These are phyloP conservation scores for Druon quercuslanigerum DNA, from an alignment of 1,140 invertebrate species.

Conservation along the genomic window DNA sequence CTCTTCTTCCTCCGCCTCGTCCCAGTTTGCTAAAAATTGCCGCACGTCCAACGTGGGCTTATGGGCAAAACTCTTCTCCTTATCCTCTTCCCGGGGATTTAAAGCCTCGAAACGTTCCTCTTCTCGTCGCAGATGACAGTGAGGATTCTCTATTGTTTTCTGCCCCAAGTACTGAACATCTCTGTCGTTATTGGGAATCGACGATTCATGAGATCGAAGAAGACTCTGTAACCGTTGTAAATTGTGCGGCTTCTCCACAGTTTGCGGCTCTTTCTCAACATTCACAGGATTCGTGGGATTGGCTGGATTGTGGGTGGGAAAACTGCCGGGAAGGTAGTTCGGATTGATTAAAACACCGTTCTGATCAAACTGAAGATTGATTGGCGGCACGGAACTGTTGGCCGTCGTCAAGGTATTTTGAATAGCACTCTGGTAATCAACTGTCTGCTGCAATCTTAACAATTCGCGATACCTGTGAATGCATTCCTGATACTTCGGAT, in stretches of 20 bases:
- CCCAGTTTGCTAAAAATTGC: conserved; percentile 74
- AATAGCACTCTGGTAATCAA: conserved; percentile 64
- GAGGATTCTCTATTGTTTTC: conserved; percentile 37
- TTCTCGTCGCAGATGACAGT: conserved; percentile 41
- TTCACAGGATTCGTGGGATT: conserved; percentile 45
- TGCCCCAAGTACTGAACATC: conserved; percentile 23
- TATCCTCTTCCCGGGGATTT: conserved; percentile 43
- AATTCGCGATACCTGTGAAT: conserved; percentile 65
- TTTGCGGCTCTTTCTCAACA: conserved; percentile 41
- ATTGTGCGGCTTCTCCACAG: neutral
- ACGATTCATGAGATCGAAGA: conserved; percentile 47
- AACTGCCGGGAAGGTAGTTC: conserved; percentile 57
- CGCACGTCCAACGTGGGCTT: conserved; percentile 72
- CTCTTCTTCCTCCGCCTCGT: conserved; percentile 72
- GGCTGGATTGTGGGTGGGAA: conserved; percentile 44
- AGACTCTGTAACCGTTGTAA: conserved; percentile 41
- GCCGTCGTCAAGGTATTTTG: conserved; percentile 59
- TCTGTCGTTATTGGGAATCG: conserved; percentile 34
- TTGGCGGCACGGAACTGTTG: conserved; percentile 58
- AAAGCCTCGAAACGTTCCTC: conserved; percentile 27
- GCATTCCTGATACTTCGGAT: conserved; percentile 72
- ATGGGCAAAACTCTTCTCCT: conserved; percentile 65
- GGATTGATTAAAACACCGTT: conserved; percentile 72
- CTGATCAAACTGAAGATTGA: conserved; percentile 73
- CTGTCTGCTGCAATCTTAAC: conserved; percentile 65